Evolutionary conservation across 1,140 invertebrate species (phyloP).

Genomic region (Drosophila nigrodunni): DNA sequence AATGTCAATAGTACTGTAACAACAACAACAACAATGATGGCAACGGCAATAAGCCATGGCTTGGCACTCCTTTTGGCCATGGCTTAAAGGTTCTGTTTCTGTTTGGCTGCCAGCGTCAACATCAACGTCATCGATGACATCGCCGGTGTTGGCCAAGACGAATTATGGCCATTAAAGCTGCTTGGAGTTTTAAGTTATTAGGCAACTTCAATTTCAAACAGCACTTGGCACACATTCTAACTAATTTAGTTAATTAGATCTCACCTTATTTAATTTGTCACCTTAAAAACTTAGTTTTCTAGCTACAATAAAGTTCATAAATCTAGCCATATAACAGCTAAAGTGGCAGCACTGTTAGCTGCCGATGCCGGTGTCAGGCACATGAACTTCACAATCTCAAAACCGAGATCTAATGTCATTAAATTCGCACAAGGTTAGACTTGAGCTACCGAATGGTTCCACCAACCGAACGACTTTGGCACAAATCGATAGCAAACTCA

Average conservation of each 20-base stretch:
- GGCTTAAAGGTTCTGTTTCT: slow-evolving; percentile 29
- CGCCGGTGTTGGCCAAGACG: slow-evolving; percentile 49
- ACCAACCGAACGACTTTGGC: slow-evolving; percentile 1
- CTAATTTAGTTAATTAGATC: no score
- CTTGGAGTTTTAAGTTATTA: slow-evolving; percentile 79
- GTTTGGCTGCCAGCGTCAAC: slow-evolving; percentile 24
- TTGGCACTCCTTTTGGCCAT: slow-evolving; percentile 60
- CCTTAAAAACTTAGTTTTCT: no score
- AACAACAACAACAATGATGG: slow-evolving; percentile 51
- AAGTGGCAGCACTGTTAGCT: no score
- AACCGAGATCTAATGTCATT: slow-evolving; percentile 70
- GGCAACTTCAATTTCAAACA: slow-evolving; percentile 73
- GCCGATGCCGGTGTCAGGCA: slow-evolving; percentile 6
- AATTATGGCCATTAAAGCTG: slow-evolving; percentile 79
- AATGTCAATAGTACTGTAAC: slow-evolving; percentile 71
- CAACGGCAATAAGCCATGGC: slow-evolving; percentile 26
- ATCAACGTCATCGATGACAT: slow-evolving; percentile 11
- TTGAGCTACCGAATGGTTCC: slow-evolving; percentile 23
- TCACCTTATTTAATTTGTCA: no score
- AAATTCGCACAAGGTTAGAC: slow-evolving; percentile 69
- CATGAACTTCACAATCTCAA: slow-evolving; percentile 53
- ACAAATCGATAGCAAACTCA: slow-evolving; percentile 26
- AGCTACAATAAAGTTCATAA: no score
- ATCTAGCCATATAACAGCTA: no score
- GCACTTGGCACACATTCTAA: slow-evolving; percentile 58